These are phyloP conservation scores for Sicus ferrugineus DNA, from an alignment of 2,888 invertebrate genomes.

Conservation along the genomic window DNA sequence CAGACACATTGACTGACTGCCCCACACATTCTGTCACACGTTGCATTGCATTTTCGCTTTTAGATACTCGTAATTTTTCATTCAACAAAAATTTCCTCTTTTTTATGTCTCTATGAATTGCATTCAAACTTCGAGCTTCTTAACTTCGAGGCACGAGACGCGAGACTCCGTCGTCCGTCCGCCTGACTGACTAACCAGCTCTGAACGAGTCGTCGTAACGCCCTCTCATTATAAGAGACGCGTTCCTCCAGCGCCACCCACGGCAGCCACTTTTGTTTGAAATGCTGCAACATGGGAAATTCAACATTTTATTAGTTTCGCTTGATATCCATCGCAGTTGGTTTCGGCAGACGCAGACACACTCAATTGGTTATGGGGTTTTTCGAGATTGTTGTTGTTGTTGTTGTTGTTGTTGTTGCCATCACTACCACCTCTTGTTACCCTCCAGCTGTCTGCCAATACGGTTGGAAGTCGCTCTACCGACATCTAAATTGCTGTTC, in stretches of 20 bases:
- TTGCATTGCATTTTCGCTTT: background rate
- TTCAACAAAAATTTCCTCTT: background rate
- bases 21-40: conserved; percentile 49
- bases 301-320: conserved; percentile 14
- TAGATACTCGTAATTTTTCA: background rate
- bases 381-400: background rate
- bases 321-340: background rate
- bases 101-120: conserved; percentile 6
- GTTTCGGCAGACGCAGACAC: background rate
- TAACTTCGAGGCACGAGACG: background rate
- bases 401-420: conserved; percentile 5
- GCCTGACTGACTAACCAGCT: conserved; percentile 18
- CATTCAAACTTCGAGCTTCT: background rate
- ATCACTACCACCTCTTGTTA: no score
- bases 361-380: background rate
- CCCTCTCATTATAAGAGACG: conserved; percentile 29
- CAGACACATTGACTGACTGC: conserved; percentile 55
- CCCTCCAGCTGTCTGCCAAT: background rate
- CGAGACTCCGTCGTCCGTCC: background rate
- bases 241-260: conserved; percentile 20
- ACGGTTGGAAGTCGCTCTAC: conserved; percentile 13
- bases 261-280: background rate
- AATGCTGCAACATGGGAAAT: background rate
- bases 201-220: conserved; percentile 27
- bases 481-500: conserved; percentile 49